Percentiles rank a stretch among this genome's conserved stretches.
Evolutionary conservation across 2,113 vertebrate species (phyloP).

Genomic region (Myrmecobius fasciatus): DNA sequence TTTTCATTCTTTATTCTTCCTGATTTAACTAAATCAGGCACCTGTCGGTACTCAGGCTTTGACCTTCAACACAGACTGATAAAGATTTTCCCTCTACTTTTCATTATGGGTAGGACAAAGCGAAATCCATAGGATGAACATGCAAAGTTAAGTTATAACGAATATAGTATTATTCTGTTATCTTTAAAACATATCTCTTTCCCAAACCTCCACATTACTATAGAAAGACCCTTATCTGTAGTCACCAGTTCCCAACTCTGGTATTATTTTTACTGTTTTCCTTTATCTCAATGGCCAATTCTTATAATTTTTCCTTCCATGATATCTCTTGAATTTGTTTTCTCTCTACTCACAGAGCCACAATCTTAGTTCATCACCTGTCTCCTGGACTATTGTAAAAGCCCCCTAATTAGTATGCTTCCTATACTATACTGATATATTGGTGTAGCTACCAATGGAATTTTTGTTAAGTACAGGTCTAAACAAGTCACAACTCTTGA

Average conservation of each 20-base stretch:
- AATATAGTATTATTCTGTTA: not conserved
- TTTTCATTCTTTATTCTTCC: not conserved
- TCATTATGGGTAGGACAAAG: not conserved
- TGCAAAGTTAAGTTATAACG: not conserved
- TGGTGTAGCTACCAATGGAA: not conserved
- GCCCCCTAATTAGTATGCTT: not conserved
- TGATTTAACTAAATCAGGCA: not conserved
- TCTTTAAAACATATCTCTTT: not conserved
- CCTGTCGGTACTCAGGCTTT: not conserved
- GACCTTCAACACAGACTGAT: not conserved
- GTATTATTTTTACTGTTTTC: too few relatives aligned
- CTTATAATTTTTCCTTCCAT: not conserved
- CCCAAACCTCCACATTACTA: not conserved
- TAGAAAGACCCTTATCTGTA: not conserved
- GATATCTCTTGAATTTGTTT: not conserved
- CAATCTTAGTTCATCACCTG: not conserved
- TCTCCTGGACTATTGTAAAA: not conserved
- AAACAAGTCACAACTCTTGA: not conserved
- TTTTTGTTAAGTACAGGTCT: not conserved
- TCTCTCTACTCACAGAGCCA: not conserved
- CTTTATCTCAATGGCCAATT: too few relatives aligned
- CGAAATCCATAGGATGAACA: not conserved
- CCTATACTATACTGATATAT: too few relatives aligned
- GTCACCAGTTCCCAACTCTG: not conserved
- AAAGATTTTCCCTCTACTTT: not conserved